Conservation (phyloP, 2,888 invertebrate species). For the Caenorhabditis sp. region DNA sequence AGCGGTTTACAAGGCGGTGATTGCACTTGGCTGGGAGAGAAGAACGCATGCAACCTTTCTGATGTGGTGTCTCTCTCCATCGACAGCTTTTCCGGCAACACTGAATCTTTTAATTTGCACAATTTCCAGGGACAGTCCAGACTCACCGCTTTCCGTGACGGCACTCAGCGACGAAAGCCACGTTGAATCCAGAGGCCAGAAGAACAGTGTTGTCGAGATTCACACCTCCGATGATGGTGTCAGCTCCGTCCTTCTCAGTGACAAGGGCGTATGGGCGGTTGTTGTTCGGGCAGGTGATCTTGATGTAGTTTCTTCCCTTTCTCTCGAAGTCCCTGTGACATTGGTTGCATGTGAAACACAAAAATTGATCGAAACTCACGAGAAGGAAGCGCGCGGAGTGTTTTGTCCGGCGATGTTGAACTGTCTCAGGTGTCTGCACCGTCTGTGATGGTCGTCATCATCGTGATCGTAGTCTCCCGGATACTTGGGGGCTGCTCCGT, state of each 20-base stretch:
- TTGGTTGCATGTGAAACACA: no score
- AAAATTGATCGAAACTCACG: slow-evolving; percentile 12
- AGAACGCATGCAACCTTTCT: no score
- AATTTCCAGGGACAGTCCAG: background rate
- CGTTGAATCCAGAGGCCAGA: slow-evolving; percentile 25
- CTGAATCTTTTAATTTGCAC: no score
- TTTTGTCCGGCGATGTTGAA: background rate
- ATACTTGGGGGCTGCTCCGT: background rate
- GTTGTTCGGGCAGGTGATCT: slow-evolving; percentile 27
- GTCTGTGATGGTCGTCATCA: background rate
- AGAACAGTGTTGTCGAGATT: background rate
- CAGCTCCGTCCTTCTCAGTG: background rate
- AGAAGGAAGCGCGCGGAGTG: background rate
- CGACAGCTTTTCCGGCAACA: background rate
- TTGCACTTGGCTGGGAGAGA: no score
- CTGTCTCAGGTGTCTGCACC: slow-evolving; percentile 8
- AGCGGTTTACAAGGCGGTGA: no score
- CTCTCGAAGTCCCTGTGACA: slow-evolving; percentile 31
- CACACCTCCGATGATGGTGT: background rate
- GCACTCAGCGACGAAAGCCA: slow-evolving; percentile 23
- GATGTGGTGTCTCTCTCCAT: slow-evolving; percentile 5
- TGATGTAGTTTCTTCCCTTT: slow-evolving; percentile 20
- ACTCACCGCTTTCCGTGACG: slow-evolving; percentile 4
- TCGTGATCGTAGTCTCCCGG: background rate
- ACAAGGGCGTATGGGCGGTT: slow-evolving; percentile 6